Base-by-base conservation (phyloP, 1,140 invertebrate genomes). In the Drosophila willistoni region DNA sequence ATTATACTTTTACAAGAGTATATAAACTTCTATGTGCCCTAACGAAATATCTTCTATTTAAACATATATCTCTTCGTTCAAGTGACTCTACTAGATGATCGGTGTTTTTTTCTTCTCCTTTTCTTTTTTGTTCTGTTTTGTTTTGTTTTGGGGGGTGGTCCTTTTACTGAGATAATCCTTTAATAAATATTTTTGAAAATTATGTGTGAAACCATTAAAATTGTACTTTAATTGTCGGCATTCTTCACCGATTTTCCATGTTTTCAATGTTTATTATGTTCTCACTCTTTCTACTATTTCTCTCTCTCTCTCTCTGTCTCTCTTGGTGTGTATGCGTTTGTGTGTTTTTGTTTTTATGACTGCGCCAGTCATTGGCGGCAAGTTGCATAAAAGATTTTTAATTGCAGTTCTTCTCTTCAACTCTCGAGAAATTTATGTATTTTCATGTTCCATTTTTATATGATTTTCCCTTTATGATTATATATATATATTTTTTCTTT, bases 121-220 rank as follows among this genome's bases (percentile, higher is more conserved):
- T 39, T 39, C 3, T 12, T 89, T 83, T 77, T 89, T 87, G 61
- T 39, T 39, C 12, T 13, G 36, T 39, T 39, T n/a, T 39, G 36
- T 13, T 39, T 39, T 39, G 36, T 39, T 39, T 39, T 39, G 14
- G 1, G 80, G 76, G 80, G 79, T 87, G 83, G 83, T 89, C 83
- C 29, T 55, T 39, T 59, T 42, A 33, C 59, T 66, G 41, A 39
- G 61, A 47, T 70, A 86, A 86, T 86, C 79, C 83, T 84, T 85
- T 72, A 85, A 72, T 86, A 86, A 73, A 78, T 78, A 71, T 62
- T 59, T 22, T 59, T 33, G 41, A 73, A 68, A 83, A 89, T 79
- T 71, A 83, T 77, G 83, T 87, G 83, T 87, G 83, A 87, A 87
- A 77, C 44, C 79, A 87, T 89, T 79, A 87, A 77, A 51, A 87